Percentiles rank a stretch among this genome's conserved stretches.
Conservation (phyloP, 1,140 invertebrate species). For the Drosophila nasuta region DNA sequence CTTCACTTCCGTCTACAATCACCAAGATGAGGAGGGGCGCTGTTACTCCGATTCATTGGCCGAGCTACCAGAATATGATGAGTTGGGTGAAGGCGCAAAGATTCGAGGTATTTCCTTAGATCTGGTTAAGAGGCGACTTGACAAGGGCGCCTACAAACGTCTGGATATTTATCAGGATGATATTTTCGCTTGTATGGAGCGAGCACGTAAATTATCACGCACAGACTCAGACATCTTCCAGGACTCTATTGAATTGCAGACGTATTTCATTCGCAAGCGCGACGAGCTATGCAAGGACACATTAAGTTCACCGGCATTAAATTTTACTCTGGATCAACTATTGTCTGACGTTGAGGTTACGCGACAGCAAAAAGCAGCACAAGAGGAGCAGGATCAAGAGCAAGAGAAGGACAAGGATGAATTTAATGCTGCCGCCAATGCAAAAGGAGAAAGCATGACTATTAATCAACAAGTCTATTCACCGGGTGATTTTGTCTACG, state of each 20-base stretch:
- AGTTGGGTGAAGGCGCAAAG: constrained; percentile 88
- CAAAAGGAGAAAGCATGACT: constrained; percentile 80
- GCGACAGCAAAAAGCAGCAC: constrained; percentile 91
- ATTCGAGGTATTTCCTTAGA: constrained; percentile 93
- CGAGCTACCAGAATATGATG: constrained; percentile 96
- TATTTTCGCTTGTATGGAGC: constrained; percentile 96
- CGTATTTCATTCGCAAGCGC: constrained; percentile 93
- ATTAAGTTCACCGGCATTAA: constrained; percentile 94
- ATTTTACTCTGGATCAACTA: constrained; percentile 91
- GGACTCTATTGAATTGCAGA: constrained; percentile 97
- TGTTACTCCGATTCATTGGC: constrained; percentile 98
- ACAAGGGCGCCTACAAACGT: constrained; percentile 95
- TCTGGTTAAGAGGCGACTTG: constrained; percentile 93
- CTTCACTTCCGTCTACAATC: constrained; percentile 97
- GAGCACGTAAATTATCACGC: constrained; percentile 93
- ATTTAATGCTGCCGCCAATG: constrained; percentile 51
- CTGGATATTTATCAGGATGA: constrained; percentile 98
- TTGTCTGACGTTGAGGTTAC: constrained; percentile 90
- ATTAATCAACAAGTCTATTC: constrained; percentile 84
- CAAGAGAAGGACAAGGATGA: constrained; percentile 76
- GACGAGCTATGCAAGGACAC: constrained; percentile 91
- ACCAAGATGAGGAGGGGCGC: constrained; percentile 97
- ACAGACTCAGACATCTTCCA: constrained; percentile 96
- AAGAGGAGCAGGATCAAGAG: constrained; percentile 91
- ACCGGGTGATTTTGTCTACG: constrained; percentile 81